Conservation (phyloP, 2,797 vertebrate genomes). For the Bryconaethiops microstoma region DNA sequence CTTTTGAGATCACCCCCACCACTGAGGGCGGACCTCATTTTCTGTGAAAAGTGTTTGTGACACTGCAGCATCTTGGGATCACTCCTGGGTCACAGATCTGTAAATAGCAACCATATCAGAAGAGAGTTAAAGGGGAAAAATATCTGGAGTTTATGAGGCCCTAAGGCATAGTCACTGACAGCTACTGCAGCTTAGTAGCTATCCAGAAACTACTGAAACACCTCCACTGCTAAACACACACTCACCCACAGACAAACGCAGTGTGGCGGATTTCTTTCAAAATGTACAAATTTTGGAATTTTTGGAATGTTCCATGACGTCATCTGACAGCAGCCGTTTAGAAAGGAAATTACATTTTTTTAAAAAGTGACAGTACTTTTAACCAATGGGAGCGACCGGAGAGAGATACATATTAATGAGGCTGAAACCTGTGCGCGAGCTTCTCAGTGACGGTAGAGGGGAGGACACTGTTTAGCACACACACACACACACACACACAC, state of each 20-base stretch:
- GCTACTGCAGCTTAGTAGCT: neutral
- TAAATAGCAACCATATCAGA: neutral
- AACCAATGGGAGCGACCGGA: constrained; percentile 44
- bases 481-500: too few relatives aligned
- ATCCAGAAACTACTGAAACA: neutral
- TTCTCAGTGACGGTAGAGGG: constrained; percentile 62
- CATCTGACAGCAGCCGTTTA: constrained; percentile 53
- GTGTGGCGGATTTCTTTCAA: constrained; percentile 2
- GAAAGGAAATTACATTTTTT: neutral
- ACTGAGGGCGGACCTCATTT: neutral
- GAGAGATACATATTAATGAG: constrained; percentile 56
- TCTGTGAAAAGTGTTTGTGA: neutral
- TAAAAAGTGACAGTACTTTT: constrained; percentile 31
- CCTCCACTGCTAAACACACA: too few relatives aligned
- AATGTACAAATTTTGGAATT: constrained; percentile 57
- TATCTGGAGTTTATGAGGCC: neutral
- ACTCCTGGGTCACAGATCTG: neutral
- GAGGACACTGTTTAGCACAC: too few relatives aligned
- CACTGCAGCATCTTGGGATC: too few relatives aligned
- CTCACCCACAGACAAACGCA: too few relatives aligned
- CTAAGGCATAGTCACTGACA: neutral
- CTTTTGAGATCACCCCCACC: neutral
- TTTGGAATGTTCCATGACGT: constrained; percentile 71
- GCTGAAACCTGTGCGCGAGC: constrained; percentile 30
- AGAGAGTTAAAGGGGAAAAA: neutral